Conservation (phyloP, 2,888 invertebrate genomes). For the Sisyra nigra region DNA sequence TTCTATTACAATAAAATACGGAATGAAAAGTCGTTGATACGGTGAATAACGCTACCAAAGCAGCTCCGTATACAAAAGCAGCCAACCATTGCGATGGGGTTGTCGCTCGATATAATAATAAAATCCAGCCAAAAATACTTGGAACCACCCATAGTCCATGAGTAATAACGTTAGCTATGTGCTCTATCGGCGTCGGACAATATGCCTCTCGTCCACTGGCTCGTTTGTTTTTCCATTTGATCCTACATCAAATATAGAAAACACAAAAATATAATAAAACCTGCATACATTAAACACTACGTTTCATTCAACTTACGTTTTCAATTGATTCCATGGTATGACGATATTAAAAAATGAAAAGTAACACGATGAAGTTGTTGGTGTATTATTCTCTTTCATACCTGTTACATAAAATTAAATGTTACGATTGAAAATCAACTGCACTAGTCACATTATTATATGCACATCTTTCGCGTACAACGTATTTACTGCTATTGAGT, state of each 20-base stretch:
- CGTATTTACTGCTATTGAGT: too few species aligned
- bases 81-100: conserved; percentile 62
- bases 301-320: too few species aligned
- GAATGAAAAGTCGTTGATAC: conserved; percentile 84
- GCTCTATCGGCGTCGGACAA: conserved; percentile 75
- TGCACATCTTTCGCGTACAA: too few species aligned
- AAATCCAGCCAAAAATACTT: conserved; percentile 59
- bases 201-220: conserved; percentile 65
- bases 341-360: too few species aligned
- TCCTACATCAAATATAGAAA: conserved; percentile 15
- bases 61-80: conserved; percentile 72
- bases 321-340: too few species aligned
- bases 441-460: too few species aligned
- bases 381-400: too few species aligned
- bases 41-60: conserved; percentile 69
- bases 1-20: conserved; percentile 55
- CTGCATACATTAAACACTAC: too few species aligned
- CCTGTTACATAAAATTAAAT: too few species aligned
- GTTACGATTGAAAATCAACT: too few species aligned
- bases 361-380: too few species aligned
- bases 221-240: conserved; percentile 63
- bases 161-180: conserved; percentile 80
- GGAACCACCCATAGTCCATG: conserved; percentile 84
- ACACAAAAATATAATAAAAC: not conserved
- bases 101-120: conserved; percentile 55